Evolutionary conservation across 2,113 vertebrate species (phyloP).

Genomic region (Nibea coibor): DNA sequence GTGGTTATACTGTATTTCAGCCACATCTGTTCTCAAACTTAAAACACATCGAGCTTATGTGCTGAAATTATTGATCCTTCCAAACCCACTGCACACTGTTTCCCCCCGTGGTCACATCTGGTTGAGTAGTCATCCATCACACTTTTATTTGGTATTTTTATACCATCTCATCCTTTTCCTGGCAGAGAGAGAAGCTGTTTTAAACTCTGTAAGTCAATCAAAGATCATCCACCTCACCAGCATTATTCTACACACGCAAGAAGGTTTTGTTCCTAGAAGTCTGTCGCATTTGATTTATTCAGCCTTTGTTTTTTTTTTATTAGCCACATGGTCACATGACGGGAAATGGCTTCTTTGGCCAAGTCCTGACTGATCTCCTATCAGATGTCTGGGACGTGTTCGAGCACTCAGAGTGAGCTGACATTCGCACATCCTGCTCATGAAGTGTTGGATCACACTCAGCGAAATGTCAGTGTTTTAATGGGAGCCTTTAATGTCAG

Average conservation of each 20-base stretch:
- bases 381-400: constrained; percentile 60
- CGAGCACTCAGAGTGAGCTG: constrained; percentile 49
- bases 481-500: constrained; percentile 66
- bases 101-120: constrained; percentile 41
- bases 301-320: constrained; percentile 32
- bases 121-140: constrained; percentile 43
- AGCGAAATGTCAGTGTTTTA: constrained; percentile 79
- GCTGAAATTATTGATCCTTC: constrained; percentile 55
- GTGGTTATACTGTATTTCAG: constrained; percentile 9
- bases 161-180: constrained; percentile 17
- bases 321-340: constrained; percentile 37
- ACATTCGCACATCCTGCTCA: constrained; percentile 69
- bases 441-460: constrained; percentile 59
- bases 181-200: constrained; percentile 5
- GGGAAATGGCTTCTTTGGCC: constrained; percentile 62
- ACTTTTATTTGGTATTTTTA: constrained; percentile 49
- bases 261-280: constrained; percentile 45
- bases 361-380: constrained; percentile 49
- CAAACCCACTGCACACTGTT: constrained; percentile 35
- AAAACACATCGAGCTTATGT: constrained; percentile 11
- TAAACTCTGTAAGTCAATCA: constrained; percentile 44
- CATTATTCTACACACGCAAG: constrained; percentile 27
- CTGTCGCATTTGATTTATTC: constrained; percentile 38
- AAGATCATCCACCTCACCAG: constrained; percentile 36
- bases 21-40: constrained; percentile 45